A percentile compares a stretch with the other conserved stretches of the same genome.
Evolutionary conservation across 2,888 invertebrate species (phyloP).

Genomic region (Molorchus minor): DNA sequence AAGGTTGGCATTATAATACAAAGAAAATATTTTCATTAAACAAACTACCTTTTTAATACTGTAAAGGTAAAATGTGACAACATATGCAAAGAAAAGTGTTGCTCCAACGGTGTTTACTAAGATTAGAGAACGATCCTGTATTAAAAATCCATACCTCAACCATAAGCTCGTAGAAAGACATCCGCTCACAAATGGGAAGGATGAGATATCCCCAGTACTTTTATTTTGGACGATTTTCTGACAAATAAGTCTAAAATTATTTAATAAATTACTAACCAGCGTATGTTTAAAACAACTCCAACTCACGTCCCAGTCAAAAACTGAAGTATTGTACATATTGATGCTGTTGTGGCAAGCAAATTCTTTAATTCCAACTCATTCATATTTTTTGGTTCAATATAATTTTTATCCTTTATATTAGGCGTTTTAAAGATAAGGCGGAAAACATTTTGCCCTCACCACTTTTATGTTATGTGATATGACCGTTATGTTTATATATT

Average conservation of each 20-base stretch:
- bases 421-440: too few relatives aligned
- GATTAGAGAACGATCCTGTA: constrained; percentile 75
- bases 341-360: constrained; percentile 69
- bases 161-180: constrained; percentile 81
- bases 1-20: constrained; percentile 26
- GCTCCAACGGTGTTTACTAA: constrained; percentile 81
- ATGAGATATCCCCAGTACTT: constrained; percentile 79
- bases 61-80: constrained; percentile 75
- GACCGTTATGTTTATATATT: too few relatives aligned
- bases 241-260: constrained; percentile 75
- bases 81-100: constrained; percentile 75
- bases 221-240: constrained; percentile 77
- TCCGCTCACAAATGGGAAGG: constrained; percentile 81
- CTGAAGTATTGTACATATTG: constrained; percentile 80
- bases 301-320: constrained; percentile 89
- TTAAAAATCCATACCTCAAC: constrained; percentile 81
- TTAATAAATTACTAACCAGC: constrained; percentile 12
- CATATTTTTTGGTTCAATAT: constrained; percentile 51
- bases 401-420: too few relatives aligned
- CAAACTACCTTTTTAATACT: constrained; percentile 73
- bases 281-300: background rate
- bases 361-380: constrained; percentile 60
- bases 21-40: background rate
- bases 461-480: too few relatives aligned
- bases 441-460: too few relatives aligned